Percentiles rank a stretch among this genome's conserved stretches.
Conservation (phyloP, 2,797 vertebrate species). For the Pseudocheirus occidentalis region DNA sequence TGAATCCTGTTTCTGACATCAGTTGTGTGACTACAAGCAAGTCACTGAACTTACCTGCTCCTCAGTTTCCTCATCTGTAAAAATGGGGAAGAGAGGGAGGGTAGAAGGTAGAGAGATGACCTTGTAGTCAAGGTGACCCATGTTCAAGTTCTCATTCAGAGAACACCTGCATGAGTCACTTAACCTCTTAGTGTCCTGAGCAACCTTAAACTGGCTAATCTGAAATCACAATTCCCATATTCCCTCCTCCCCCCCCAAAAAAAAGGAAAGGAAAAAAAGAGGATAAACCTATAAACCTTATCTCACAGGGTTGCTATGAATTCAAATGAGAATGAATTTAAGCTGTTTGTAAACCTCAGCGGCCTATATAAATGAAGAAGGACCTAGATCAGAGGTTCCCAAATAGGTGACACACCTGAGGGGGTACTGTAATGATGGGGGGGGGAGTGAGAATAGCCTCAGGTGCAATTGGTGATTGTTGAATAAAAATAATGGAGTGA, state of each 20-base stretch:
- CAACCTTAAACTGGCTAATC: neutral
- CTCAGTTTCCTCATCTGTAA: neutral
- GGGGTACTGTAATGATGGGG: too few relatives aligned
- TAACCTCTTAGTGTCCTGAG: neutral
- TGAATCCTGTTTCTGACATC: constrained; percentile 23
- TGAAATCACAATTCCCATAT: neutral
- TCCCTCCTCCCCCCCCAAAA: neutral
- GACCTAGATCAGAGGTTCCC: neutral
- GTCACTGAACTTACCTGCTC: neutral
- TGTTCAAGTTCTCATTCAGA: neutral
- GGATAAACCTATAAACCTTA: neutral
- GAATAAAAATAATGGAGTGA: too few relatives aligned
- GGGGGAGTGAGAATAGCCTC: too few relatives aligned
- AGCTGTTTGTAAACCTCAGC: neutral
- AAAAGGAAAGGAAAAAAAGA: neutral
- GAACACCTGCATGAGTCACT: neutral
- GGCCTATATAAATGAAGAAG: neutral
- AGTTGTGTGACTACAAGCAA: neutral
- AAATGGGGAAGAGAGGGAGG: neutral
- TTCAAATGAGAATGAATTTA: neutral
- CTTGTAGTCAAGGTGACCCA: neutral
- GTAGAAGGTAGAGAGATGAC: neutral
- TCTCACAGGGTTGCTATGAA: neutral
- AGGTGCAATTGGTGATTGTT: too few relatives aligned
- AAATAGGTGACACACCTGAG: too few relatives aligned